These are phyloP conservation scores for Stictonetta naevosa DNA, from an alignment of 2,113 vertebrate genomes.

Conservation along the genomic window DNA sequence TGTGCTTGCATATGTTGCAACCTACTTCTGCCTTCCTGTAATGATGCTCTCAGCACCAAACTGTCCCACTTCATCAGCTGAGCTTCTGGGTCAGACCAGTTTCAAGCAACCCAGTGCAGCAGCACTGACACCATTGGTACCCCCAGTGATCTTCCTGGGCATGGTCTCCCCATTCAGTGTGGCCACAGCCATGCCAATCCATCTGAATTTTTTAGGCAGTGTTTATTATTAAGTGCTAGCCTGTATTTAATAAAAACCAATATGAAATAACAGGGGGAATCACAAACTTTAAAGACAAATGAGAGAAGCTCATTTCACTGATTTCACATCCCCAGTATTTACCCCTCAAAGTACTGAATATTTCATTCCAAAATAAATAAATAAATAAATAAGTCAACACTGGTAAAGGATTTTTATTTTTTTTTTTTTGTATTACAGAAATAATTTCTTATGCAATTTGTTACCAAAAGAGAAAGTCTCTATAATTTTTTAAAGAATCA, in stretches of 20 bases:
- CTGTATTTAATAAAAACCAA: background rate
- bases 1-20: background rate
- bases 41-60: background rate
- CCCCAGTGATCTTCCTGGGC: fast-evolving
- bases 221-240: background rate
- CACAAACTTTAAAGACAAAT: background rate
- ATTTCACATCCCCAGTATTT: background rate
- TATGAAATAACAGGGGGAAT: background rate
- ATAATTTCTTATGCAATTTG: background rate
- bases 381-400: background rate
- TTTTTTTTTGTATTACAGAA: background rate
- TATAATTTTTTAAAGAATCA: background rate
- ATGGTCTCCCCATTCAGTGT: background rate
- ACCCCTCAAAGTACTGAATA: background rate
- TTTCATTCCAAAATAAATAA: background rate
- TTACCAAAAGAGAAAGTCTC: background rate
- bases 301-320: background rate
- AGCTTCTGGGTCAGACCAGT: background rate
- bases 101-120: fast-evolving
- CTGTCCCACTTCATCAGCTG: background rate
- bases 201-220: background rate
- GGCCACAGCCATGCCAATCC: background rate
- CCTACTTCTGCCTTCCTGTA: background rate
- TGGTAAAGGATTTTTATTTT: background rate
- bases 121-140: too few species aligned